Evolutionary conservation across 35 echinoderm and acorn worm species (phyloP), one percentile per base, ranked within the genome.

Genomic region (Stichopus chloronotus): DNA sequence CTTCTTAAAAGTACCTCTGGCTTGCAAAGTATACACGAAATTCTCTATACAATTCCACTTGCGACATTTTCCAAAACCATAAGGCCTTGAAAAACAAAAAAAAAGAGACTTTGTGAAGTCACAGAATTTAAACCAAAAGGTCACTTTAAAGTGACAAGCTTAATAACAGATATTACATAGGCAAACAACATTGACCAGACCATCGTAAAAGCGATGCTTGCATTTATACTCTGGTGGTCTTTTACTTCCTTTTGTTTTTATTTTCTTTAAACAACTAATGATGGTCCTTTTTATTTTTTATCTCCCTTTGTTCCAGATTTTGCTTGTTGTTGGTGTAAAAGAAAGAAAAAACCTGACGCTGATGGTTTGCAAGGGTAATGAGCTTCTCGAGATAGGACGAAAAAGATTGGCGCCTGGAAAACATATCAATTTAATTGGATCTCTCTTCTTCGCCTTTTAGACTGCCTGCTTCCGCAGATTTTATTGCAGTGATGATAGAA

Each of bases 71-170:
- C 61, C 19, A 4, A 65, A 65, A 65, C 61, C 11, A 65, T 43
- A 43, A 43, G 30, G 30, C 30, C 30, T 43, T 43, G 30, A 43
- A 43, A 43, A 43, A 43, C 30, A 43, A 43, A 43, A 43, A 43
- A 43, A 43, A 43, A 3, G 30, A 43, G 30, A 43, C 30, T 43
- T 43, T 20, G 17, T 74, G 69, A 74, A 0, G 69, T 74, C 69
- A 74, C 69, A 20, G 17, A 74, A 16, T 74, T 22, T 74, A 74
- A 7, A 7, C 69, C 7, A 20, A 74, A 74, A 74, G 69, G 69
- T 74, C 69, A 74, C 22, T 21, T 74, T 74, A 74, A 74, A 74
- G 69, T 74, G 69, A 74, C 69, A 74, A 74, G 69, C 69, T 74
- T 20, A 74, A 6, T 6, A 74, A 14, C 69, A 74, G 69, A 14